phyloP scores from a whole-genome alignment of 2,113 vertebrate genomes.

The Oreochromis tanganicae region DNA sequence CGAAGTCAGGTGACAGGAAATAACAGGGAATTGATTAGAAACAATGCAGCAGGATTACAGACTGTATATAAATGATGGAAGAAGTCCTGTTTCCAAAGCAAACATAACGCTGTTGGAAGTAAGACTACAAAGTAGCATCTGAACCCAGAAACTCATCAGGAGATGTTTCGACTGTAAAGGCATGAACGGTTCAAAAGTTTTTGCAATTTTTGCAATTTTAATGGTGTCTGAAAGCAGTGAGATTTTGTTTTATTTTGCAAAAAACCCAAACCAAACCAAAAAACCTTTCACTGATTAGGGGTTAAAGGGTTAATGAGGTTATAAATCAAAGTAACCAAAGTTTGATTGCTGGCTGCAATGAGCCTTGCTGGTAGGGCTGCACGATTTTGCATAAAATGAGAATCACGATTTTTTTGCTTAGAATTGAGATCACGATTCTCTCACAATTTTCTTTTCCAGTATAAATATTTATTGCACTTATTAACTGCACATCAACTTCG shows the following conservation, averaged over 20 bases:
- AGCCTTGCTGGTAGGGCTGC: neutral
- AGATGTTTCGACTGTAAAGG: neutral
- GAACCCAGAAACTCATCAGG: neutral
- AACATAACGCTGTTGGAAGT: neutral
- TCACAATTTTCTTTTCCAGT: too few species aligned
- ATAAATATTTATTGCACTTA: too few species aligned
- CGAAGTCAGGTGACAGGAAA: neutral
- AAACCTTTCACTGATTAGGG: accelerated
- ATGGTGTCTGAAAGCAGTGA: neutral
- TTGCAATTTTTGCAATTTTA: neutral
- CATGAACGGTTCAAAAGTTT: neutral
- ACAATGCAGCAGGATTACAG: neutral
- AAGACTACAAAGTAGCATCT: neutral
- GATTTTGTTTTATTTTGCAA: neutral
- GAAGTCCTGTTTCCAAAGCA: neutral
- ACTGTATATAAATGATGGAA: neutral
- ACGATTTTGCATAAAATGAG: too few species aligned
- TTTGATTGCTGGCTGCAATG: neutral
- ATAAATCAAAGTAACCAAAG: neutral
- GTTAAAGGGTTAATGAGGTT: neutral
- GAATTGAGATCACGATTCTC: too few species aligned
- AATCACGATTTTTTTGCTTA: too few species aligned
- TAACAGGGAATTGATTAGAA: neutral
- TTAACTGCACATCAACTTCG: too few species aligned
- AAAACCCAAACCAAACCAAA: neutral